These are phyloP conservation scores for Clarias magur DNA, from an alignment of 2,113 vertebrate species.

Conservation along the genomic window DNA sequence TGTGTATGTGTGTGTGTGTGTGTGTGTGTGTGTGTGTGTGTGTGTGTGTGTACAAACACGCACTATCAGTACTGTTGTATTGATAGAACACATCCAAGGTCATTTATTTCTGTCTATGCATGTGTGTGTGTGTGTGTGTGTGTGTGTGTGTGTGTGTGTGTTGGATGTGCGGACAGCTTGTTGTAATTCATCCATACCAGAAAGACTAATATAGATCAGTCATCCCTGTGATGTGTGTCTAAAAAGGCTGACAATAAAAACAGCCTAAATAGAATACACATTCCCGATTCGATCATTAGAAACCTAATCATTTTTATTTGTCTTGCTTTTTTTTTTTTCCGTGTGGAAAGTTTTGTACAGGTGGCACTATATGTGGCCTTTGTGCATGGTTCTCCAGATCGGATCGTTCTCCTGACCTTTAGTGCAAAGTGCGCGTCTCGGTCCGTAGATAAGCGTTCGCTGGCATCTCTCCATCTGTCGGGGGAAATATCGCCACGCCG, in stretches of 20 bases:
- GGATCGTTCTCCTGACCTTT: conserved; percentile 42
- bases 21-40: conserved; percentile 23
- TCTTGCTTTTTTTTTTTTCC: background rate
- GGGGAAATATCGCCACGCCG: conserved; percentile 5
- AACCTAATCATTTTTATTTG: background rate
- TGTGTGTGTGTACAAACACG: conserved; percentile 41
- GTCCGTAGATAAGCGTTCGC: conserved; percentile 27
- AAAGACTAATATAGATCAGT: conserved; percentile 35
- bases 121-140: conserved; percentile 41
- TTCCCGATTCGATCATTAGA: background rate
- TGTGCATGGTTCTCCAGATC: background rate
- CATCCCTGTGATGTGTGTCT: conserved; percentile 23
- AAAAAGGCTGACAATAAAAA: background rate
- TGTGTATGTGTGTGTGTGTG: too few relatives aligned
- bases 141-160: conserved; percentile 34
- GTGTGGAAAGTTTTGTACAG: background rate
- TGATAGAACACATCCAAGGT: conserved; percentile 54
- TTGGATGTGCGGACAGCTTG: conserved; percentile 28
- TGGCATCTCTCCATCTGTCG: conserved; percentile 13
- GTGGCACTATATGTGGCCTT: background rate
- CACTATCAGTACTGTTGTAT: conserved; percentile 44
- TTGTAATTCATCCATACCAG: conserved; percentile 31
- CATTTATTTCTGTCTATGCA: conserved; percentile 50
- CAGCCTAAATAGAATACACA: background rate
- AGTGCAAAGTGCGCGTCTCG: conserved; percentile 29